Base-by-base conservation (phyloP, 2,113 vertebrate species). In the Rhea americana region DNA sequence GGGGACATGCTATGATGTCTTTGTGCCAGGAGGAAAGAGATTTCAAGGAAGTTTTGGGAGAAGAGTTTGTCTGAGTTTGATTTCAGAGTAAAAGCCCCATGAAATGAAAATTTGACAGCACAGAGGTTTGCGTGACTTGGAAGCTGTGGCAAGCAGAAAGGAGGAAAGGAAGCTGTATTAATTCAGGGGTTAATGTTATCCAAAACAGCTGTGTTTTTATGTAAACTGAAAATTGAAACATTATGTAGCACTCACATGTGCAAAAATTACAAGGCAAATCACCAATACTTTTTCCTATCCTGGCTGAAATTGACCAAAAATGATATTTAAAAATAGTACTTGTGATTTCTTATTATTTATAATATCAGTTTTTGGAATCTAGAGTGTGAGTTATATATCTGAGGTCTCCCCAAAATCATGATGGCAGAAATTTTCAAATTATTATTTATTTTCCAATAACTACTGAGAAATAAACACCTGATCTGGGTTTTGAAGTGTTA, bases 21-120 rank as follows among this genome's bases (percentile, higher is more conserved):
- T 84, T 78, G 5, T 48, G 26, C 8, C 22, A 26, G 30, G 6
- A 37, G 6, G 3, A 84, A 9, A 53, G 2, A 61, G 9, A 50
- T 55, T 86, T 62, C 22, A 67, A 56, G 45, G 55, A 35, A 0
- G 0, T 8, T 11, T 82, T 3, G 0, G 8, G 25, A 80, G 2
- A 4, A 39, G 30, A 32, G 21, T 35, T 13, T 55, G 13, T n/a
- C 8, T 50, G 37, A 41, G 9, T 18, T 66, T 53, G 25, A 20
- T 78, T 66, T 66, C 22, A 21, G 26, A 0, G 0, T 35, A 51
- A 14, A 71, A 70, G 14, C 11, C 10, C 15, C 21, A 47, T 0
- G 2, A 21, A 62, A 5, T n/a, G 16, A 66, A 77, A 83, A 16
- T 47, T 74, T 74, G 39, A 9, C 66, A 62, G 15, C 3, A 41